Evolutionary conservation across 2,888 invertebrate genomes (phyloP), one percentile per base, ranked within the genome.

Genomic region (Cephus nigrinus): DNA sequence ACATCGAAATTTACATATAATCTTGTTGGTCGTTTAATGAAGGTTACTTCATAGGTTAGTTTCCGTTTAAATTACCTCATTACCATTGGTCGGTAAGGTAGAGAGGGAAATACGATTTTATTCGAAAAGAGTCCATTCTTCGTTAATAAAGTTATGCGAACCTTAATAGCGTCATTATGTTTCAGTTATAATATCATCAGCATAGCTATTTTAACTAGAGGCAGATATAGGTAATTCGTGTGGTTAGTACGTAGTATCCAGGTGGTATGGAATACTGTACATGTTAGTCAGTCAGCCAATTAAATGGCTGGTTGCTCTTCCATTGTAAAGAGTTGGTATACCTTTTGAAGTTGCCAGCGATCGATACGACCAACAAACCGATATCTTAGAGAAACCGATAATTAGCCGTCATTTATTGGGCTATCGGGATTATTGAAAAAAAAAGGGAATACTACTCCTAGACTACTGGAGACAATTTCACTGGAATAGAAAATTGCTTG

Each of bases 401-500:
- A 55, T 55, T 55, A 55, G 55, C 23, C 55, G 55, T 23, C 55
- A 23, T 23, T 23, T 9, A 55, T 23, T 55, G 55, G 23, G 9
- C 55, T 55, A 55, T 55, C 55, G 55, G 55, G 55, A 55, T 55
- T 55, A 55, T 55, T 55, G 55, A 23, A 0, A 9, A 23, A 55
- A 40, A 55, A 55, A 55, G 9, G 40, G 23, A 55, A 2, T 23
- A 55, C 55, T 23, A 23, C 9, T 55, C 1, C 55, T 55, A 9
- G 55, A 55, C 23, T 55, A 55, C 55, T 23, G 55, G 55, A 55
- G 55, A 55, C 23, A 9, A 9, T 55, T 23, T 55, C 23, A 55
- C 9, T 55, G 55, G 55, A 55, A 55, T 55, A 55, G 55, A 79
- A 80, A 80, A 82, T 75, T 85, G 80, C 90, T 90, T 88, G 87